phyloP scores from a whole-genome alignment of 2,797 vertebrate species.

The Liparis tanakae region DNA sequence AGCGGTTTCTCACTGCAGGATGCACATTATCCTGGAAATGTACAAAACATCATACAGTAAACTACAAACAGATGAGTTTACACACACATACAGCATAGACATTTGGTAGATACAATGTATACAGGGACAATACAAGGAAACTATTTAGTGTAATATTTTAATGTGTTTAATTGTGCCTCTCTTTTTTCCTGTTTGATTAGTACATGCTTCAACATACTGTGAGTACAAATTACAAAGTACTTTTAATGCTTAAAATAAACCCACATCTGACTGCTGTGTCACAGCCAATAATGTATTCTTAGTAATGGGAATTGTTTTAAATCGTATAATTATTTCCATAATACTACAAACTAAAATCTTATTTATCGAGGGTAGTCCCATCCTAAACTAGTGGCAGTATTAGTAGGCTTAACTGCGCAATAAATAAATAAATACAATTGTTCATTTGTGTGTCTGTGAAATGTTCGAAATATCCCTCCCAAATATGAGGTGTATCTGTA shows the following conservation, averaged over 20 bases:
- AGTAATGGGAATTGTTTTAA: background rate
- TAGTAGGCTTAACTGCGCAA: too few relatives aligned
- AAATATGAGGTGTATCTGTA: too few relatives aligned
- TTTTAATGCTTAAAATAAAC: background rate
- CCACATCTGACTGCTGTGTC: background rate
- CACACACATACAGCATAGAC: conserved; percentile 3
- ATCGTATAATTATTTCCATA: too few relatives aligned
- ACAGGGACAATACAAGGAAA: background rate
- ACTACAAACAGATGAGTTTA: background rate
- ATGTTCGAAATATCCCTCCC: too few relatives aligned
- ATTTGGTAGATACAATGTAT: background rate
- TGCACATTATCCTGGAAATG: background rate
- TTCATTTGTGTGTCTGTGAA: too few relatives aligned
- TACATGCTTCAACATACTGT: background rate
- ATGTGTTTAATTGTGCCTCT: background rate
- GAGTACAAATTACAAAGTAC: background rate
- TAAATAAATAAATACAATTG: too few relatives aligned
- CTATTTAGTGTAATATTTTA: background rate
- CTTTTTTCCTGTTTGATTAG: background rate
- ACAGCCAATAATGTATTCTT: background rate
- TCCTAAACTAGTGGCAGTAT: too few relatives aligned
- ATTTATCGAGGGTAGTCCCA: background rate
- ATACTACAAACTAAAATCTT: too few relatives aligned
- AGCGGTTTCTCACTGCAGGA: background rate
- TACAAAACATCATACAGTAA: background rate